Conservation (phyloP, 2,797 vertebrate genomes). For the Hippoglossus hippoglossus region DNA sequence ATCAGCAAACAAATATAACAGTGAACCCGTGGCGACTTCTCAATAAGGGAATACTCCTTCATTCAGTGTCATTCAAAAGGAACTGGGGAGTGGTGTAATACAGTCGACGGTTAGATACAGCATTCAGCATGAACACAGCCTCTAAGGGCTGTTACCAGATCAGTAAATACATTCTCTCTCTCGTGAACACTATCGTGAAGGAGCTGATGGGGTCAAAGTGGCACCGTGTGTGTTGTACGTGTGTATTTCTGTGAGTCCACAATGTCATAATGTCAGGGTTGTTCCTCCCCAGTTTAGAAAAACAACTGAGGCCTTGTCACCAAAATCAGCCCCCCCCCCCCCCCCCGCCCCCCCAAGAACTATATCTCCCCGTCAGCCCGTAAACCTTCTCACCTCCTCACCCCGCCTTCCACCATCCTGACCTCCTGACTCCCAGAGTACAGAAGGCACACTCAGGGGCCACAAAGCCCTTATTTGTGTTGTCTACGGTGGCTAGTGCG, state of each 20-base stretch:
- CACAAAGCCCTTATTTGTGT: constrained; percentile 84
- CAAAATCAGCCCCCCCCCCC: constrained; percentile 19
- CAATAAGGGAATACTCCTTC: background rate
- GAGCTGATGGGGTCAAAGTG: constrained; percentile 53
- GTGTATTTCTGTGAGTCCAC: constrained; percentile 58
- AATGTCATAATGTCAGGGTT: constrained; percentile 76
- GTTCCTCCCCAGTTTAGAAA: constrained; percentile 67
- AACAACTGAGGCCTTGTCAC: constrained; percentile 82
- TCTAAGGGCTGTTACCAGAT: constrained; percentile 25
- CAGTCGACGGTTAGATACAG: too few species aligned
- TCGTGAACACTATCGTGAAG: constrained; percentile 11
- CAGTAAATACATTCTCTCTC: constrained; percentile 39
- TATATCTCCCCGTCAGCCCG: constrained; percentile 55
- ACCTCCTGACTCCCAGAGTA: constrained; percentile 78
- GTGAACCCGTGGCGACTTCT: background rate
- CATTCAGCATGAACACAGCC: constrained; percentile 1
- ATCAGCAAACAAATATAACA: constrained; percentile 2
- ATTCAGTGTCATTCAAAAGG: background rate
- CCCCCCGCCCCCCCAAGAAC: constrained; percentile 19
- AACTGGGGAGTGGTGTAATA: too few species aligned
- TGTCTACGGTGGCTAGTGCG: constrained; percentile 36
- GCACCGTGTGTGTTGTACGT: constrained; percentile 26
- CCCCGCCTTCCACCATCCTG: constrained; percentile 75
- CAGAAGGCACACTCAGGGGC: constrained; percentile 69
- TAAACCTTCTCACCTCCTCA: constrained; percentile 67